These are phyloP conservation scores for Drosophila orosa DNA, from an alignment of 1,140 invertebrate genomes.

Conservation along the genomic window DNA sequence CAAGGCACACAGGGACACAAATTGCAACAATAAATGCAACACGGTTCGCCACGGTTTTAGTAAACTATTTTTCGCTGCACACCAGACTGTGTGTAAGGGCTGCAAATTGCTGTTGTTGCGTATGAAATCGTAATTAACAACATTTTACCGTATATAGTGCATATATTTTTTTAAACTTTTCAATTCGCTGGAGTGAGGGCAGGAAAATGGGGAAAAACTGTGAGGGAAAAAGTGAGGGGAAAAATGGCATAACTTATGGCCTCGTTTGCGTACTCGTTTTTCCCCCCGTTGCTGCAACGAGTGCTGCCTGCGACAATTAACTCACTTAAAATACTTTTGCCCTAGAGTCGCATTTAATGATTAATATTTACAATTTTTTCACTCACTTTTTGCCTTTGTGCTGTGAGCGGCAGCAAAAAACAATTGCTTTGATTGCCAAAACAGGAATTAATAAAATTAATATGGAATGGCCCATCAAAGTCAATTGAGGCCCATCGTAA, in stretches of 20 bases:
- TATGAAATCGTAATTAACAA: slow-evolving; percentile 81
- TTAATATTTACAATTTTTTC: slow-evolving; percentile 47
- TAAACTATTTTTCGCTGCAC: slow-evolving; percentile 63
- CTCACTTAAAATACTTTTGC: slow-evolving; percentile 72
- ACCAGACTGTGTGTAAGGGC: slow-evolving; percentile 46
- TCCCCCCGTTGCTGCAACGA: slow-evolving; percentile 21
- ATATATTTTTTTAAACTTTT: slow-evolving; percentile 51
- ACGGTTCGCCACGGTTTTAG: slow-evolving; percentile 51
- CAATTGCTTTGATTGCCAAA: slow-evolving; percentile 69
- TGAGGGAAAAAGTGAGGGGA: neutral
- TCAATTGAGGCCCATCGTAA: slow-evolving; percentile 49
- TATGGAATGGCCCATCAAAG: slow-evolving; percentile 63
- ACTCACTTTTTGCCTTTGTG: slow-evolving; percentile 1
- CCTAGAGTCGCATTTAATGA: slow-evolving; percentile 66
- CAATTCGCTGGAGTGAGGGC: slow-evolving; percentile 13
- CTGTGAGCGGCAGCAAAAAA: slow-evolving; percentile 22
- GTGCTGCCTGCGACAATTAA: slow-evolving; percentile 61
- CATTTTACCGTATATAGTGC: slow-evolving; percentile 58
- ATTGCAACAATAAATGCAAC: slow-evolving; percentile 43
- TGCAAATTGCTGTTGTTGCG: slow-evolving; percentile 56
- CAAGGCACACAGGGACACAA: slow-evolving; percentile 34
- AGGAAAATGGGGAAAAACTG: neutral
- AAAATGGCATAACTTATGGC: slow-evolving; percentile 79
- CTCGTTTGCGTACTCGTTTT: slow-evolving; percentile 52
- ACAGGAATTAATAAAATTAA: slow-evolving; percentile 72